Evolutionary conservation across 2,797 vertebrate genomes (phyloP).

Genomic region (Rhinoraja longicauda): DNA sequence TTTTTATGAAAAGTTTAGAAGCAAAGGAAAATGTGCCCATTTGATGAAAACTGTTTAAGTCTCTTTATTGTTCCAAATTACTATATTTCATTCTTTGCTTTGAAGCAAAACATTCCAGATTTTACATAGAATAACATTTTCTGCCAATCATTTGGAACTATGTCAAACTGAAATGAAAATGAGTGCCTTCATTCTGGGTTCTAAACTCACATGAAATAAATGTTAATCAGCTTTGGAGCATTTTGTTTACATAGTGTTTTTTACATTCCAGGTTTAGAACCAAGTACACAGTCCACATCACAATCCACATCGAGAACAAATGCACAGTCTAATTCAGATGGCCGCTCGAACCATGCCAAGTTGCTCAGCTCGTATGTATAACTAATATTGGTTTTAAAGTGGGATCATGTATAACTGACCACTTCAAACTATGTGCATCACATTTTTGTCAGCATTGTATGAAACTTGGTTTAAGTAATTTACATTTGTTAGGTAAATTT

Average conservation of each 20-base stretch:
- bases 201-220: background rate
- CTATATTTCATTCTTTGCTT: background rate
- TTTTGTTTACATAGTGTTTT: background rate
- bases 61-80: too few relatives aligned
- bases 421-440: background rate
- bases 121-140: background rate
- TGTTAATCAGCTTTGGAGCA: background rate
- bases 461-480: background rate
- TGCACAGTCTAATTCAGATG: background rate
- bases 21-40: background rate
- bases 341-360: conserved; percentile 7
- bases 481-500: background rate
- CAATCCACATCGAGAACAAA: background rate
- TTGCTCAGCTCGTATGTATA: conserved; percentile 23
- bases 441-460: background rate
- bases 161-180: background rate
- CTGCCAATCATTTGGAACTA: background rate
- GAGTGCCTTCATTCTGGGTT: background rate
- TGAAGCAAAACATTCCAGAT: background rate
- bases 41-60: background rate
- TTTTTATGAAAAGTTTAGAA: background rate
- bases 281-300: conserved; percentile 1
- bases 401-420: background rate
- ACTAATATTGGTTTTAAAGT: background rate
- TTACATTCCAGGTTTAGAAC: background rate